Conservation (phyloP, 2,113 vertebrate genomes). For the Eulemur macaco region DNA sequence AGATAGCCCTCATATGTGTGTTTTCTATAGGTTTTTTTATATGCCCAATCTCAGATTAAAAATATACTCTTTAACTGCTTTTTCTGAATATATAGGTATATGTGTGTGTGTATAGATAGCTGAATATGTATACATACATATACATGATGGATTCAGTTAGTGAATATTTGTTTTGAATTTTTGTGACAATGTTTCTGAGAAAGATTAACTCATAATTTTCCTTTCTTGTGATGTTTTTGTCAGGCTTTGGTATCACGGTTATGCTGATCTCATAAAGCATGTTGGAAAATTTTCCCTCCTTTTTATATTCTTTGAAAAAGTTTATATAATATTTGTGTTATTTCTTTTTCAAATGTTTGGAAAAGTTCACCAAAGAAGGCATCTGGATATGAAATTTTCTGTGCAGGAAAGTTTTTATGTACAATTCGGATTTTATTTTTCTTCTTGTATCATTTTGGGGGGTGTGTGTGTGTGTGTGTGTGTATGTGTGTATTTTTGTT, state of each 20-base stretch:
- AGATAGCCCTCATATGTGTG: no score
- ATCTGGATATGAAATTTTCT: not conserved
- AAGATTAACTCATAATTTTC: not conserved
- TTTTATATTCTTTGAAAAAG: not conserved
- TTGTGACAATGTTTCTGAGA: not conserved
- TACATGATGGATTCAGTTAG: not conserved
- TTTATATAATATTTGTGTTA: not conserved
- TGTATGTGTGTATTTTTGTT: not conserved
- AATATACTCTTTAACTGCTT: not conserved
- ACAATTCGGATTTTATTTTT: not conserved
- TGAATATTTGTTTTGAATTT: slow-evolving; percentile 48
- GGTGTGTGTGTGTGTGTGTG: not conserved
- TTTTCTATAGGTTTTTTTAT: not conserved
- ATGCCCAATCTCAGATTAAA: not conserved
- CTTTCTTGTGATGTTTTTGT: not conserved
- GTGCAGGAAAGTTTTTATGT: not conserved
- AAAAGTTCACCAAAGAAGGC: not conserved
- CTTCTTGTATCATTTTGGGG: not conserved
- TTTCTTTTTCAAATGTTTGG: not conserved
- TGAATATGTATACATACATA: not conserved
- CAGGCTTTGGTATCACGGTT: not conserved
- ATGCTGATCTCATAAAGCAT: not conserved
- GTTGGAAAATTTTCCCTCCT: not conserved
- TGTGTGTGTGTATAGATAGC: not conserved
- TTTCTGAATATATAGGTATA: not conserved